These are phyloP conservation scores for Hyposmocoma kahamanoa DNA, from an alignment of 1,140 invertebrate genomes.

Conservation along the genomic window DNA sequence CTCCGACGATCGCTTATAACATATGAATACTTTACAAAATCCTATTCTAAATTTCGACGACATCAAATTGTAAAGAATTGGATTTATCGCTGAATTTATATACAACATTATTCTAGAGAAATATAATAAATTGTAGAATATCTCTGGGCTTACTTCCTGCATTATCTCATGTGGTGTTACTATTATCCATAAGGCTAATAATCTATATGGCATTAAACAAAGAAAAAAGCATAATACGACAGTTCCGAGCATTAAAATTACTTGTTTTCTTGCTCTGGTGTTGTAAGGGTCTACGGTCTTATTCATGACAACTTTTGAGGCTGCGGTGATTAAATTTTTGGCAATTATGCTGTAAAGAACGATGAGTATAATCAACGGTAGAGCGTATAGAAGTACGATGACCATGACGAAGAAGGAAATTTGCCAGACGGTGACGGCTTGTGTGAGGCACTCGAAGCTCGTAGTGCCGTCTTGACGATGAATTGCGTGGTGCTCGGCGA, in stretches of 20 bases:
- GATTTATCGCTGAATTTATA: conserved; percentile 89
- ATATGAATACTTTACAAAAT: conserved; percentile 79
- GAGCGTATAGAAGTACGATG: conserved; percentile 83
- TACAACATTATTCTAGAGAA: conserved; percentile 91
- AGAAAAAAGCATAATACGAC: conserved; percentile 91
- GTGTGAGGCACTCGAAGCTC: conserved; percentile 79
- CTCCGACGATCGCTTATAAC: conserved; percentile 55
- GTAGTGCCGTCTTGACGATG: conserved; percentile 70
- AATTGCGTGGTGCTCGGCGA: conserved; percentile 76
- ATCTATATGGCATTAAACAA: conserved; percentile 88
- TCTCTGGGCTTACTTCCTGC: conserved; percentile 78
- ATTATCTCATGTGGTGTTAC: conserved; percentile 77
- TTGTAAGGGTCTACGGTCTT: conserved; percentile 78
- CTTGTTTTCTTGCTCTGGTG: conserved; percentile 79
- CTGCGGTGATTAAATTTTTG: conserved; percentile 80
- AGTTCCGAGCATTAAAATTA: conserved; percentile 86
- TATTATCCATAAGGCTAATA: conserved; percentile 88
- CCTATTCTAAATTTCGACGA: conserved; percentile 88
- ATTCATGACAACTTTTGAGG: conserved; percentile 75
- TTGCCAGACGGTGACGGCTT: conserved; percentile 79
- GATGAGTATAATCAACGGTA: conserved; percentile 84
- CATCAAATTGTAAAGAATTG: conserved; percentile 89
- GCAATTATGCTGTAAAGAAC: conserved; percentile 86
- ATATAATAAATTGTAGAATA: conserved; percentile 86
- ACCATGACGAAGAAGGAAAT: conserved; percentile 83